A percentile compares a stretch with the other conserved stretches of the same genome.
These are phyloP conservation scores for Augochlora pura DNA, from an alignment of 1,140 invertebrate species.

Conservation along the genomic window DNA sequence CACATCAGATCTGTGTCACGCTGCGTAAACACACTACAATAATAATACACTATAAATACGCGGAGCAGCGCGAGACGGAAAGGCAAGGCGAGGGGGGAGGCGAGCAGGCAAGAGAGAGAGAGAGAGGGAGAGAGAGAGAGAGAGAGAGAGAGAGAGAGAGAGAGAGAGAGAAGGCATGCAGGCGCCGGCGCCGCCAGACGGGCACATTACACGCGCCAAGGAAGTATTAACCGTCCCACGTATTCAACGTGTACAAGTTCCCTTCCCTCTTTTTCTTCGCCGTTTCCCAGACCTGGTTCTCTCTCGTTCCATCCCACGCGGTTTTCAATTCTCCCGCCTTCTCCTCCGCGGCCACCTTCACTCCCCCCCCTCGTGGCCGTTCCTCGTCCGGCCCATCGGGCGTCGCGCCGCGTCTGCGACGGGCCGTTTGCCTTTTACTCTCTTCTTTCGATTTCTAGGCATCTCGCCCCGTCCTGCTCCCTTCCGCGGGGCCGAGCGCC, in stretches of 20 bases:
- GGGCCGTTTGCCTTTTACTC: too few species aligned
- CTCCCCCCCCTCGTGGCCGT: not conserved
- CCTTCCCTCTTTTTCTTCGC: slow-evolving; percentile 2
- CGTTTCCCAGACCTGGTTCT: not conserved
- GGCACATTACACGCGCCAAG: slow-evolving; percentile 64
- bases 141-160: too few species aligned
- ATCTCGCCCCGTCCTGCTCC: not conserved
- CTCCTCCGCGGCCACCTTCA: not conserved
- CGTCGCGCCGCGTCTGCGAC: too few species aligned
- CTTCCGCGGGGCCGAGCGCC: not conserved
- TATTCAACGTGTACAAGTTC: slow-evolving; percentile 24
- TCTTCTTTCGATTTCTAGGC: slow-evolving; percentile 9
- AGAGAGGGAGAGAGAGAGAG: too few species aligned
- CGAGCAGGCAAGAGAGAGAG: slow-evolving; percentile 62
- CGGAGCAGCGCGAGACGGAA: slow-evolving; percentile 17
- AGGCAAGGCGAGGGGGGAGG: slow-evolving; percentile 23
- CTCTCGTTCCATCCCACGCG: slow-evolving; percentile 5
- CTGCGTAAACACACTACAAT: slow-evolving; percentile 71
- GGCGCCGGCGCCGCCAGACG: slow-evolving; percentile 66
- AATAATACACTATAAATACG: slow-evolving; percentile 72
- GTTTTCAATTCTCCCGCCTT: not conserved
- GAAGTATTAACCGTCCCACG: slow-evolving; percentile 63
- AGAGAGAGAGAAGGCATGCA: slow-evolving; percentile 55
- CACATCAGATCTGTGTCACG: slow-evolving; percentile 58
- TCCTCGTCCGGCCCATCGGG: not conserved